Base-by-base conservation (phyloP, 1,140 invertebrate species). In the Acromyrmex echinatior region DNA sequence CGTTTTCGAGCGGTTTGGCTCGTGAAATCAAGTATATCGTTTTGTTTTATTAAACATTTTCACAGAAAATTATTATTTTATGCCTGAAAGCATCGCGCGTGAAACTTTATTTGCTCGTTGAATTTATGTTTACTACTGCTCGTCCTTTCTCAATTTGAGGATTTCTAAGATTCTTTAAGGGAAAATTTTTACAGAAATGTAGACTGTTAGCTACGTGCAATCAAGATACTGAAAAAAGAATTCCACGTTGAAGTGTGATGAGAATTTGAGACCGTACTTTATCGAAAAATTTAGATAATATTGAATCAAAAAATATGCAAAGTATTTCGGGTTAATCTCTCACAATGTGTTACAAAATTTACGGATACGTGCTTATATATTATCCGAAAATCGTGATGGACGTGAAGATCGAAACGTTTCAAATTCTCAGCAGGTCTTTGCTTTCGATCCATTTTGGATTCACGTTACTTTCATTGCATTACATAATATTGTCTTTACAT, bases 1-100 rank as follows among this genome's bases (percentile, higher is more conserved):
- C 58, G 63, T 80, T 68, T 68, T 56, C 49, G 3, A 65, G 45
- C n/a, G 28, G 10, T 31, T 79, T 31, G 45, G 45, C 31, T 31
- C 18, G 21, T 39, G 7, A 45, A 58, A 80, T 68, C 3, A 21
- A 49, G 2, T 35, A 5, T 5, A 65, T 14, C n/a, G 9, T 63
- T 49, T 58, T 28, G 5, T 60, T 60, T 73, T 16, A 56, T 39
- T 45, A 25, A 70, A 35, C 28, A 0, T 35, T n/a, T 53, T 14
- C 9, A 10, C 39, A 12, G 14, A 31, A 74, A 71, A 49, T 53
- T 49, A 5, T 49, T 70, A 70, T 25, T 14, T 49, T 70, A 51
- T 49, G 10, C 35, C 21, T 4, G 31, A 14, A 45, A 21, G 0
- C n/a, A 35, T 6, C 31, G 31, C 49, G 16, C 5, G 31, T 70